Evolutionary conservation across 2,888 invertebrate species (phyloP), one percentile per base, ranked within the genome.

Genomic region (Polylopha cassiicola): DNA sequence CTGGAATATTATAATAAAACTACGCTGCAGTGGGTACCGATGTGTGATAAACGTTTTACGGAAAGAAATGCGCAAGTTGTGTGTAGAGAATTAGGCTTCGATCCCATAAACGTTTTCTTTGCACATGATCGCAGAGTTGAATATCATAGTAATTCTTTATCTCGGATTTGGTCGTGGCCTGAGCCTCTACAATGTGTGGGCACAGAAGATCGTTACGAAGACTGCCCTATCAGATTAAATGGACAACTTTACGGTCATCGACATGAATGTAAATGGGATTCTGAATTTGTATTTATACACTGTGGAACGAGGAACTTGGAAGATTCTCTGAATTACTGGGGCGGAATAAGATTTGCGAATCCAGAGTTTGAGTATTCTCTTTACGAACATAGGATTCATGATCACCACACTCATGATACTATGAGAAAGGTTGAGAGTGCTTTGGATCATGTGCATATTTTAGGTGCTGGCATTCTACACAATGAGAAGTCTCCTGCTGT

Each of bases 51-150:
- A 26, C 89, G 97, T 43, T 99, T 99, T 70, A 98, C 98, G 0
- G 97, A 98, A 69, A 89, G 98, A 57, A 99, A 98, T 67, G 98
- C 97, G 3, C 94, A 97, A 86, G 98, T 99, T 0, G 96, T 98
- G 0, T 99, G 99, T 64, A 88, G 95, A 11, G 95, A 98, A 69
- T 78, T 99, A 26, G 97, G 97, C 4, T 92, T 92, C 60, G 95
- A 96, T 69, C 91, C 94, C 0, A 87, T 97, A 15, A 97, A 97
- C 67, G 92, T 95, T 0, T 95, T 93, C 65, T 94, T 98, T 48
- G 92, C 94, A 16, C 91, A 93, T 55, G 97, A 94, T 51, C 89
- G 91, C 3, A 86, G 97, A 50, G 92, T 95, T 48, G 96, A 97
- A 66, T 94, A 93, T 59, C 95, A 97, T 71, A 94, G 94, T 30